These are phyloP conservation scores for Danio aesculapii DNA, from an alignment of 2,797 vertebrate genomes.

Conservation along the genomic window DNA sequence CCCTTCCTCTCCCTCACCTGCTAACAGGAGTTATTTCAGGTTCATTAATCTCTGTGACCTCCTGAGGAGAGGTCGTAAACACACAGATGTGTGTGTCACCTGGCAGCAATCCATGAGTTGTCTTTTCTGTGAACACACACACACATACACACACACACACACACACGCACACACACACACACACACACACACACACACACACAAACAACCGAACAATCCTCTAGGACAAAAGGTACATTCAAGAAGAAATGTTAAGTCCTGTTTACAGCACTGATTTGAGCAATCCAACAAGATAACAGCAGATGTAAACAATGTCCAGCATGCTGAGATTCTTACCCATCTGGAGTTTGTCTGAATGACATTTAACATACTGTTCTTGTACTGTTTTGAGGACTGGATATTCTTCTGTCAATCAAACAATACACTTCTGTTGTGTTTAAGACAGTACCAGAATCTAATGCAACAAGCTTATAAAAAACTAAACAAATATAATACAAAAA, in stretches of 20 bases:
- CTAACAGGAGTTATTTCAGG: constrained; percentile 42
- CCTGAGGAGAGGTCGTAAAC: constrained; percentile 36
- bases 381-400: not conserved
- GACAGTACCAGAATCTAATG: not conserved
- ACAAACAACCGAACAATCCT: not conserved
- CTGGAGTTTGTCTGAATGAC: not conserved
- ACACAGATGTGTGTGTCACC: constrained; percentile 45
- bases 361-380: not conserved
- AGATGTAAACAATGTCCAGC: not conserved
- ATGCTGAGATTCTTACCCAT: not conserved
- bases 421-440: not conserved
- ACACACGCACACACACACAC: constrained; percentile 16
- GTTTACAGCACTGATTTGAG: not conserved
- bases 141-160: constrained; percentile 12
- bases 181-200: constrained; percentile 7
- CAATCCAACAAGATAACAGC: not conserved
- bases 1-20: constrained; percentile 25
- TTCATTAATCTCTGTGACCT: constrained; percentile 48
- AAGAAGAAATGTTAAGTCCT: not conserved
- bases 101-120: constrained; percentile 14
- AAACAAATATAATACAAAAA: not conserved
- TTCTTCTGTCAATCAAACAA: not conserved
- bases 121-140: constrained; percentile 4
- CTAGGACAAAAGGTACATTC: not conserved
- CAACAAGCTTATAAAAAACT: not conserved